Conservation (phyloP, 64 coral and sea anemone genomes). For the Platygyra sinensis region DNA sequence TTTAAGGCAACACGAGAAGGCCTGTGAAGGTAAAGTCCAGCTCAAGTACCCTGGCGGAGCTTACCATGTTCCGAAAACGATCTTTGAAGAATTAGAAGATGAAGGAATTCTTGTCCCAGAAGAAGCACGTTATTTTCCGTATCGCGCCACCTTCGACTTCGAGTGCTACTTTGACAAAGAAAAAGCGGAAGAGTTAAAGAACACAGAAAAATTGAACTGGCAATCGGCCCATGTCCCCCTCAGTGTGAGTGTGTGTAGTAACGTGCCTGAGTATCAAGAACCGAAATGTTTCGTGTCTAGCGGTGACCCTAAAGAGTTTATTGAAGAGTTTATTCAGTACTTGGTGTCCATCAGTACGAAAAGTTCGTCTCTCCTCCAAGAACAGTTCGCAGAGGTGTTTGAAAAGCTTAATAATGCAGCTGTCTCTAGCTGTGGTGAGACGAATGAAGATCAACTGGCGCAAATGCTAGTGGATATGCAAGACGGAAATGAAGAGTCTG, state of each 20-base stretch:
- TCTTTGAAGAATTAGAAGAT: too few species aligned
- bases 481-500: background rate
- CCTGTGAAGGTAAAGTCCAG: constrained; percentile 38
- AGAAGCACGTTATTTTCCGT: too few species aligned
- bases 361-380: too few species aligned
- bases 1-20: background rate
- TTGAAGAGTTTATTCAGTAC: too few species aligned
- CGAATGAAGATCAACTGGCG: background rate
- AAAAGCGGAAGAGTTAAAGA: background rate
- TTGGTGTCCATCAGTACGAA: too few species aligned
- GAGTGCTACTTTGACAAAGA: constrained; percentile 27
- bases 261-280: too few species aligned
- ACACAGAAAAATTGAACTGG: background rate
- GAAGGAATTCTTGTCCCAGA: too few species aligned
- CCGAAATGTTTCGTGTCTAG: too few species aligned
- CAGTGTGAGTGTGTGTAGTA: background rate
- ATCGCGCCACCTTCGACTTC: constrained; percentile 12
- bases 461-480: background rate
- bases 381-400: too few species aligned
- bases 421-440: background rate
- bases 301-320: too few species aligned
- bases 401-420: too few species aligned
- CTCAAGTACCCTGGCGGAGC: background rate
- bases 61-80: too few species aligned
- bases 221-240: background rate